A percentile compares a stretch with the other conserved stretches of the same genome.
phyloP scores from a whole-genome alignment of 2,888 invertebrate genomes.

The Dryococelus australis region DNA sequence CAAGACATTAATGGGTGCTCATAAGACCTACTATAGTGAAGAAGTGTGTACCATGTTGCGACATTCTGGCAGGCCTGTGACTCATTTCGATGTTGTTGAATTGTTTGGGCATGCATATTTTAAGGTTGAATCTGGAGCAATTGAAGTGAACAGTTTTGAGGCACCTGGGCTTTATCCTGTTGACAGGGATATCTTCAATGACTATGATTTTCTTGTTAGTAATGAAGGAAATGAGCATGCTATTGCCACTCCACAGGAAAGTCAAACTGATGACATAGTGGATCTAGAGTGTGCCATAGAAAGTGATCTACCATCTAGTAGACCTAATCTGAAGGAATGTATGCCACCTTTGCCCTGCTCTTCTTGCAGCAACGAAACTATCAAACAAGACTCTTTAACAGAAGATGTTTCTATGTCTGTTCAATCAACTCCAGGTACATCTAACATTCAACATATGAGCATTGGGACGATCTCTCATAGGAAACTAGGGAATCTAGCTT shows the following conservation, averaged over 20 bases:
- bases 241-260: neutral
- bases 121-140: too few relatives aligned
- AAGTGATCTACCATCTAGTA: too few relatives aligned
- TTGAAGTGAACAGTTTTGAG: too few relatives aligned
- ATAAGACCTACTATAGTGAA: neutral
- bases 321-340: neutral
- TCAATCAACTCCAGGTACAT: neutral
- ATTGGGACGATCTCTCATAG: neutral
- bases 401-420: neutral
- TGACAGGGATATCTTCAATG: too few relatives aligned
- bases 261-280: neutral
- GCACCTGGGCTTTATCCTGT: too few relatives aligned
- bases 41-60: neutral
- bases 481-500: neutral
- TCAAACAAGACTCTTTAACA: neutral
- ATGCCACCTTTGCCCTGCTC: neutral
- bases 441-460: too few relatives aligned
- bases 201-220: too few relatives aligned
- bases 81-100: too few relatives aligned
- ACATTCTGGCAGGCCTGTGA: neutral
- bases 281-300: too few relatives aligned
- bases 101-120: too few relatives aligned
- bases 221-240: neutral
- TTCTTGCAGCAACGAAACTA: neutral
- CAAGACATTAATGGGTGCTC: constrained; percentile 9